A percentile compares a stretch with the other conserved stretches of the same genome.
These are phyloP conservation scores for Nemurella pictetii DNA, from an alignment of 2,888 invertebrate genomes.

Conservation along the genomic window DNA sequence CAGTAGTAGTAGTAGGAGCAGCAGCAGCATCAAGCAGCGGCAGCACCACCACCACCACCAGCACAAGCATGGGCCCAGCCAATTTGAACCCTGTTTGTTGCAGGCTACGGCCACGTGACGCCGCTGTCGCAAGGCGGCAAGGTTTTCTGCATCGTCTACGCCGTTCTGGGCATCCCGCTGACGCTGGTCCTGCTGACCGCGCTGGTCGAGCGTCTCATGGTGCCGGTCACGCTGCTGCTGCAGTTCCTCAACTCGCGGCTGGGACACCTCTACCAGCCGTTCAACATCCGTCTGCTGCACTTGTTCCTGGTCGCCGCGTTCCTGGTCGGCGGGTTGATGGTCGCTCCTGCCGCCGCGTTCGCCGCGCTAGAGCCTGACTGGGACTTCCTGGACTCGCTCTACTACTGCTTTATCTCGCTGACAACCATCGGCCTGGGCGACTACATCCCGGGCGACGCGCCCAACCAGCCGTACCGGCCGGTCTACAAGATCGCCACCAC, in stretches of 20 bases:
- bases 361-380: constrained; percentile 76
- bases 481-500: constrained; percentile 82
- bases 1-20: too few species aligned
- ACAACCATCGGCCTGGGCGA: constrained; percentile 89
- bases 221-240: constrained; percentile 72
- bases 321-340: constrained; percentile 64
- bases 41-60: too few species aligned
- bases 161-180: constrained; percentile 81
- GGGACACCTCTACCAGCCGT: constrained; percentile 72
- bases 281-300: constrained; percentile 77
- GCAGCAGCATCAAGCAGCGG: too few species aligned
- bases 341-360: constrained; percentile 77
- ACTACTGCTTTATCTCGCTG: constrained; percentile 88
- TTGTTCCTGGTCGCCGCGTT: constrained; percentile 61
- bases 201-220: constrained; percentile 76
- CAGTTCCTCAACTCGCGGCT: constrained; percentile 69
- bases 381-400: constrained; percentile 84
- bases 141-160: constrained; percentile 85
- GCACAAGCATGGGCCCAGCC: too few species aligned
- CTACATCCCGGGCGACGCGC: constrained; percentile 83
- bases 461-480: constrained; percentile 74
- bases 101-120: constrained; percentile 89
- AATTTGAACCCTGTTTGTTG: too few species aligned
- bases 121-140: constrained; percentile 85
- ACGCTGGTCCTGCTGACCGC: constrained; percentile 83